phyloP scores from a whole-genome alignment of 2,888 invertebrate genomes.

The Congeria kusceri region DNA sequence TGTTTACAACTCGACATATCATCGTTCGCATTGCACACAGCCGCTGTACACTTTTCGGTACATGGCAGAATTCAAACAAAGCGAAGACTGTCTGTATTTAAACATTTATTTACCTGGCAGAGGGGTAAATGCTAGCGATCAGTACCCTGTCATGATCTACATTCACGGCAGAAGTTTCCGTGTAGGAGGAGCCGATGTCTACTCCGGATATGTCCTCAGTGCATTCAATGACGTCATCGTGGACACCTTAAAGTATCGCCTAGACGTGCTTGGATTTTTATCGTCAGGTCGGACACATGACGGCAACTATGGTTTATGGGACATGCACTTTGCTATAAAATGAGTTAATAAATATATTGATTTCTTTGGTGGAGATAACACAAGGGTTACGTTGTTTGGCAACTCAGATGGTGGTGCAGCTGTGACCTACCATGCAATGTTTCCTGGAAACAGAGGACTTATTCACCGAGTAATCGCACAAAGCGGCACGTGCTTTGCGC shows the following conservation, averaged over 20 bases:
- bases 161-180: slow-evolving; percentile 34
- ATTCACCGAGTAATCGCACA: slow-evolving; percentile 39
- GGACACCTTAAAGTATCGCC: slow-evolving; percentile 26
- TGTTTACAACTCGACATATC: slow-evolving; percentile 9
- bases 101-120: slow-evolving; percentile 24
- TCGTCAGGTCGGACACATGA: slow-evolving; percentile 10
- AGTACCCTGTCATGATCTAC: slow-evolving; percentile 27
- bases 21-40: slow-evolving; percentile 23
- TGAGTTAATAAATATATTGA: slow-evolving; percentile 27
- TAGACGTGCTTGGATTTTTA: slow-evolving; percentile 28
- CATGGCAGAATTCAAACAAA: not conserved
- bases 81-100: slow-evolving; percentile 32
- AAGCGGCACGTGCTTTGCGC: slow-evolving; percentile 22
- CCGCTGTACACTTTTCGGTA: not conserved
- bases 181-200: slow-evolving; percentile 22
- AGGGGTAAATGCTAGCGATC: not conserved
- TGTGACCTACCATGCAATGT: slow-evolving; percentile 18
- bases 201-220: slow-evolving; percentile 15
- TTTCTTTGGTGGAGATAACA: slow-evolving; percentile 21
- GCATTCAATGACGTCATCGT: slow-evolving; percentile 27
- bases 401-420: slow-evolving; percentile 25
- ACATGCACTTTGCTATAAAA: slow-evolving; percentile 24
- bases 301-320: slow-evolving; percentile 32
- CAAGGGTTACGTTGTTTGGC: slow-evolving; percentile 29
- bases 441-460: slow-evolving; percentile 12